Percentiles rank a stretch among this genome's conserved stretches.
phyloP scores from a whole-genome alignment of 2,888 invertebrate species.

The Neoaliturus tenellus region DNA sequence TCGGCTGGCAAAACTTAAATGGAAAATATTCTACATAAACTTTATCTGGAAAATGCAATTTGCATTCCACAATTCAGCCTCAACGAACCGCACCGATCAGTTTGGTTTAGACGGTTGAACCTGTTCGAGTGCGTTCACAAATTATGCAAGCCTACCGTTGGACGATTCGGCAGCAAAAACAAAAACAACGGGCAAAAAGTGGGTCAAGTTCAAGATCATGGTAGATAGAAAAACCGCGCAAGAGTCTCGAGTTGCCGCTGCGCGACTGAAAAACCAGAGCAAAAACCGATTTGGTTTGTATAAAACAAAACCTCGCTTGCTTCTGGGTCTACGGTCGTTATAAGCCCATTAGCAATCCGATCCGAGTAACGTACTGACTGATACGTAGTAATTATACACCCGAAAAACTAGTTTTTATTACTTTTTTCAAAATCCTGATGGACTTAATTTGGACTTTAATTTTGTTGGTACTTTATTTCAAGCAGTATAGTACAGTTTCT shows the following conservation, averaged over 20 bases:
- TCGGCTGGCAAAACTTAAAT: no score
- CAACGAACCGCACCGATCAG: no score
- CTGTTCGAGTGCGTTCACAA: background rate
- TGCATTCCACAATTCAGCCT: no score
- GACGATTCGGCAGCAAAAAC: slow-evolving; percentile 17
- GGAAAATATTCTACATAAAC: no score
- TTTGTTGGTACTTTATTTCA: no score
- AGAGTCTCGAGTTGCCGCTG: slow-evolving; percentile 31
- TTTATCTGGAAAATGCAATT: no score
- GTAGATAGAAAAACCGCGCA: slow-evolving; percentile 40
- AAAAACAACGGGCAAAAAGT: slow-evolving; percentile 15
- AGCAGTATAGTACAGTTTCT: no score
- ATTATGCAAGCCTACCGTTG: slow-evolving; percentile 18
- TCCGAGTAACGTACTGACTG: background rate
- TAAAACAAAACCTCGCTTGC: slow-evolving; percentile 15
- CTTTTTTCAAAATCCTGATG: no score
- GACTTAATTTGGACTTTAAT: no score
- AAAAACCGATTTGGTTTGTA: slow-evolving; percentile 45
- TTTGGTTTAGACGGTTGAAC: slow-evolving; percentile 30
- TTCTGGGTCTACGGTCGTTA: background rate
- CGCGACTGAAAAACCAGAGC: slow-evolving; percentile 1
- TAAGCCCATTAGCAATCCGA: slow-evolving; percentile 34
- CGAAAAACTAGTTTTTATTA: no score
- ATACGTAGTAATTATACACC: background rate
- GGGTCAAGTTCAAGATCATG: slow-evolving; percentile 24